phyloP scores from a whole-genome alignment of 2,113 vertebrate genomes.

The Rhombomys opimus region DNA sequence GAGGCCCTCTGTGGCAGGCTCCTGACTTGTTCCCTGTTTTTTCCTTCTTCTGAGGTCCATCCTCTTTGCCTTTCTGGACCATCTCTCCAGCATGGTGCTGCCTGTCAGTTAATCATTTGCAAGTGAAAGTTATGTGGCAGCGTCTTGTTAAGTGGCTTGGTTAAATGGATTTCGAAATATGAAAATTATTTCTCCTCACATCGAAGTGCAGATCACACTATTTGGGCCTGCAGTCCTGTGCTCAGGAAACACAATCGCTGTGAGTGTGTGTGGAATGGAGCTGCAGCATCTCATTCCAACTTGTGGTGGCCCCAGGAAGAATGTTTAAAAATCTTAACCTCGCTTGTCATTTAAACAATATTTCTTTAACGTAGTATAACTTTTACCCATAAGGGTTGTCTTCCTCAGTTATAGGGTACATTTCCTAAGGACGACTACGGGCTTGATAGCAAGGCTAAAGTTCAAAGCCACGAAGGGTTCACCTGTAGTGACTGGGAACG shows the following conservation, averaged over 20 bases:
- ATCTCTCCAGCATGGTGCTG: neutral
- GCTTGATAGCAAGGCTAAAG: neutral
- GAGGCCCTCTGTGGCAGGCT: too few relatives aligned
- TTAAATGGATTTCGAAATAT: slow-evolving; percentile 30
- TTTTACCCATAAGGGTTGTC: neutral
- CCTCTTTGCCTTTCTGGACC: too few relatives aligned
- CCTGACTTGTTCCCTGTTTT: too few relatives aligned
- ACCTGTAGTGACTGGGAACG: neutral
- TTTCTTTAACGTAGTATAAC: neutral
- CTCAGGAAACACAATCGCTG: neutral
- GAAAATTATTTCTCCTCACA: neutral
- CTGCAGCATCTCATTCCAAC: neutral
- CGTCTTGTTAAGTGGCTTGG: neutral
- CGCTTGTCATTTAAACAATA: neutral
- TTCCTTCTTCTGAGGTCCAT: too few relatives aligned
- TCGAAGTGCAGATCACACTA: neutral
- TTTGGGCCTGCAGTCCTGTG: too few relatives aligned
- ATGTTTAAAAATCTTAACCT: neutral
- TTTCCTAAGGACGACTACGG: neutral
- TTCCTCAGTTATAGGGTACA: neutral
- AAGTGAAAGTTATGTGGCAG: neutral
- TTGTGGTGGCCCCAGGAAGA: neutral
- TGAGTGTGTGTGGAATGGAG: neutral
- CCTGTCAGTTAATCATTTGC: neutral
- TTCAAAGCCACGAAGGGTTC: neutral